Evolutionary conservation across 2,113 vertebrate genomes (phyloP), one percentile per base, ranked within the genome.

Genomic region (Sphyrna mokarran): DNA sequence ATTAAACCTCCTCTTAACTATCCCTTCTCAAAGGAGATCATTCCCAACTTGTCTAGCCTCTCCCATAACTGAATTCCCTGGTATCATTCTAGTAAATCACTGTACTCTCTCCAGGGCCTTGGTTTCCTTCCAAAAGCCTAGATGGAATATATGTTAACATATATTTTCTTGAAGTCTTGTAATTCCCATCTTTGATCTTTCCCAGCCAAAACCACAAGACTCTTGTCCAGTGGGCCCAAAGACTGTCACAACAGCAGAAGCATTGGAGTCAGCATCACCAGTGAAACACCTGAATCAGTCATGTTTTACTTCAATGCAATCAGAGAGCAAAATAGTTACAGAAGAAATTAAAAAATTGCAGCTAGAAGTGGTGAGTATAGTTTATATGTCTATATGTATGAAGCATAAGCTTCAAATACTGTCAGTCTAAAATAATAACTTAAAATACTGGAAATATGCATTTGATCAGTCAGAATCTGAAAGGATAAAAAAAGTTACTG

Each of bases 341-440:
- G 96, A 69, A 80, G 98, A 98, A 80, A 76, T 96, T 94, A 96
- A 97, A 68, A 97, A 97, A 70, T 98, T 98, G 98, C 97, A 96
- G 89, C 95, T 97, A 72, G 98, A 99, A 95, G 96, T 99, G 97
- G 98, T 99, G 96, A 86, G 97, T 98, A 91, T 1, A 23, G 37
- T 70, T 20, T 94, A 37, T 94, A 37, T 48, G 2, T 69, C 48
- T 4, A 63, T 69, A 11, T 90, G 22, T 87, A 48, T 48, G 43
- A 43, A 43, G 40, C 7, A 43, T 1, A 85, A 48, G 22, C 18
- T 43, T 22, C 83, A 86, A 48, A 40, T 43, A 37, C 37, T 85
- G 80, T 18, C 72, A 22, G 40, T 43, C 80, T 85, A 16, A 40
- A 43, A 40, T 40, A 86, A 22, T 23, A n/a, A 86, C 43, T 48